Evolutionary conservation across 2,113 vertebrate species (phyloP).

Genomic region (Sylvilagus bachmani): DNA sequence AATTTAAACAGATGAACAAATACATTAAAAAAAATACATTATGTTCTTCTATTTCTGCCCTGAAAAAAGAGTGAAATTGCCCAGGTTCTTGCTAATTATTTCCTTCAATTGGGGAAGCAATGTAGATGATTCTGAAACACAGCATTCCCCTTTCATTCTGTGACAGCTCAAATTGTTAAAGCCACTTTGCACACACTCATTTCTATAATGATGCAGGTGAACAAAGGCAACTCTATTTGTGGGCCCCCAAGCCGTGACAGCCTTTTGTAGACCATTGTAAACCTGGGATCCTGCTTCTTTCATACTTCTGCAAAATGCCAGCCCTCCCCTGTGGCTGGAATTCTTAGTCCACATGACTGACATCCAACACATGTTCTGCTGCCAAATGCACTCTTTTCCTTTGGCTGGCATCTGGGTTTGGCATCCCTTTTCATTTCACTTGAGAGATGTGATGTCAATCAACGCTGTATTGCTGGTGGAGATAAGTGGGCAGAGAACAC

Average conservation of each 20-base stretch:
- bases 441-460: slow-evolving; percentile 72
- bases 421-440: slow-evolving; percentile 67
- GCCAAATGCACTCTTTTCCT: slow-evolving; percentile 63
- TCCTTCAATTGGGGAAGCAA: background rate
- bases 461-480: slow-evolving; percentile 63
- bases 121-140: slow-evolving; percentile 4
- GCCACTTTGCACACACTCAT: background rate
- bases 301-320: slow-evolving; percentile 63
- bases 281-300: slow-evolving; percentile 30
- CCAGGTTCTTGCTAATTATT: background rate
- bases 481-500: slow-evolving; percentile 73
- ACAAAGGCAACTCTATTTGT: background rate
- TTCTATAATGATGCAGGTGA: background rate
- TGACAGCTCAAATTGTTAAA: background rate
- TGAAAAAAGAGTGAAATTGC: background rate
- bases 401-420: slow-evolving; percentile 67
- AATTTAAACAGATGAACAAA: too few relatives aligned
- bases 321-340: slow-evolving; percentile 46
- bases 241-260: slow-evolving; percentile 25
- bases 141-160: background rate
- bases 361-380: slow-evolving; percentile 59
- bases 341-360: slow-evolving; percentile 54
- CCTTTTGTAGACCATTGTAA: slow-evolving; percentile 60
- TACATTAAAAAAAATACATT: background rate
- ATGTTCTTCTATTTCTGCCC: background rate